Evolutionary conservation across 2,797 vertebrate genomes (phyloP).

Genomic region (Acanthurus leucopareius): DNA sequence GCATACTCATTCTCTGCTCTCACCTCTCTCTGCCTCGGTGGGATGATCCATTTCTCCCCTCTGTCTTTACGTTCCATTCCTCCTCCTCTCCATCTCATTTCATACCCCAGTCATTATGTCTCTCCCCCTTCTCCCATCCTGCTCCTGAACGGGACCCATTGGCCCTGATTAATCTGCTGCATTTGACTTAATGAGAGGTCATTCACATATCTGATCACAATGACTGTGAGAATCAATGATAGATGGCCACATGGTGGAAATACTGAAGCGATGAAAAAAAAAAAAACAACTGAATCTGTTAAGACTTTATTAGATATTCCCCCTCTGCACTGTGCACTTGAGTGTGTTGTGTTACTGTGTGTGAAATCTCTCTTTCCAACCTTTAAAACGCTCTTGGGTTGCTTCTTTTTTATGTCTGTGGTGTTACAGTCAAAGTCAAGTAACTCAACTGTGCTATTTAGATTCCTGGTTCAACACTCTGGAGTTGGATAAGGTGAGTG

Average conservation of each 20-base stretch:
- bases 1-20: constrained; percentile 43
- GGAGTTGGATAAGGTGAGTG: constrained; percentile 64
- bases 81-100: constrained; percentile 80
- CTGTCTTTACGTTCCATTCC: constrained; percentile 71
- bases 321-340: constrained; percentile 50
- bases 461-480: constrained; percentile 61
- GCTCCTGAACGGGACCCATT: constrained; percentile 78
- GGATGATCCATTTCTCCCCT: constrained; percentile 76
- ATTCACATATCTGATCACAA: constrained; percentile 84
- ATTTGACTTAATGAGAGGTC: constrained; percentile 86
- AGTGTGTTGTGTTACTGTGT: constrained; percentile 46
- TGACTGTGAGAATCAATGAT: constrained; percentile 82
- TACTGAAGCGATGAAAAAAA: constrained; percentile 56
- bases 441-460: constrained; percentile 58
- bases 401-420: constrained; percentile 51
- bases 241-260: constrained; percentile 81
- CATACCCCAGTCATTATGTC: constrained; percentile 80
- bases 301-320: constrained; percentile 72
- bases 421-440: constrained; percentile 49
- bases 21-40: constrained; percentile 48
- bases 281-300: constrained; percentile 63
- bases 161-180: constrained; percentile 82
- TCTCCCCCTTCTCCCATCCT: constrained; percentile 67
- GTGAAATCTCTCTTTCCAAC: constrained; percentile 67
- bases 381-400: constrained; percentile 55